A percentile compares a stretch with the other conserved stretches of the same genome.
Conservation (phyloP, 2,888 invertebrate genomes). For the Slavum lentiscoides region DNA sequence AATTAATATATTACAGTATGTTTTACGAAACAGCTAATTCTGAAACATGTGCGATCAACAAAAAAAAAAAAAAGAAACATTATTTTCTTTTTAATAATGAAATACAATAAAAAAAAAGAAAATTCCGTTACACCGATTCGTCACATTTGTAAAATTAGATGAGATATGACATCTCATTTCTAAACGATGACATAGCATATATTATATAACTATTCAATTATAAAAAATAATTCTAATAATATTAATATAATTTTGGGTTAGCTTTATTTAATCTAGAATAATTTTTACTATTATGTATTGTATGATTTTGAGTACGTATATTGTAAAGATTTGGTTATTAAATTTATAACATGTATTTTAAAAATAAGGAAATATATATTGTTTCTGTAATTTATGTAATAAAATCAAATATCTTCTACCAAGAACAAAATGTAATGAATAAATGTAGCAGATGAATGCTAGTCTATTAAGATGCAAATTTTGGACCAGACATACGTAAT, state of each 20-base stretch:
- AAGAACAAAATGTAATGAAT: no score
- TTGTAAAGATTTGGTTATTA: background rate
- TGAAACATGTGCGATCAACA: background rate
- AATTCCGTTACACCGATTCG: constrained; percentile 46
- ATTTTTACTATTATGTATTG: background rate
- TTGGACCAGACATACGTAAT: no score
- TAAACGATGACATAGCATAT: constrained; percentile 8
- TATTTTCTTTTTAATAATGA: constrained; percentile 21
- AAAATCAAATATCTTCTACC: no score
- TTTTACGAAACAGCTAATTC: constrained; percentile 44
- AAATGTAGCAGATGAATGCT: no score
- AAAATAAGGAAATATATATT: no score
- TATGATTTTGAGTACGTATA: background rate
- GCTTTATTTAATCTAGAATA: background rate
- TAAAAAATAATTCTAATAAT: background rate
- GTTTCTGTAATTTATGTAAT: no score
- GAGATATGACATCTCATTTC: constrained; percentile 24
- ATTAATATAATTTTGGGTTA: no score
- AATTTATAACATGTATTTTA: no score
- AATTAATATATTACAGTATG: constrained; percentile 38
- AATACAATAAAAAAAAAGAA: constrained; percentile 30
- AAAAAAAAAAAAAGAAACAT: background rate
- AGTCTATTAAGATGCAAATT: no score
- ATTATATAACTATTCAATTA: constrained; percentile 1
- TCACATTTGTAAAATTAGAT: constrained; percentile 12